Base-by-base conservation (phyloP, 2,113 vertebrate genomes). In the Lynx canadensis region DNA sequence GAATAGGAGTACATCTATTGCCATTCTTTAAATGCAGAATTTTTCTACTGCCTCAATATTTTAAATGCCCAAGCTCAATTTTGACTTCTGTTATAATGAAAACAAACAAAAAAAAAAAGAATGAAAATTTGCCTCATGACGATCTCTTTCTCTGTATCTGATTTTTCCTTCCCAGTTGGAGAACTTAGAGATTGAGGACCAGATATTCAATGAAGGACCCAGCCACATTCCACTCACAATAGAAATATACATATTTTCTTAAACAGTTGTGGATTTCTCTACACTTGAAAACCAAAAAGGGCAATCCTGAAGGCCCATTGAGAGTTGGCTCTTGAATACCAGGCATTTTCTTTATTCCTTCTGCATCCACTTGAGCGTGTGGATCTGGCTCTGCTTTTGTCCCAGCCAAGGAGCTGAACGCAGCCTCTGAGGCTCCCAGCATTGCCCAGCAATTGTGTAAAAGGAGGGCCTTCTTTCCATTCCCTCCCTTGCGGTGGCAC, bases 311-410 rank as follows among this genome's bases (percentile, higher is more conserved):
- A 74, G 55, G 15, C 21, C 48, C 14, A 45, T 15, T 95, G 83
- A 96, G 93, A 83, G 48, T 11, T 18, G 55, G 85, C 18, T 79
- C 29, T 93, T 79, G 90, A 89, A 89, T 41, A 65, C 18, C 66
- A 96, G 89, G 33, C 66, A 73, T 95, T 95, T 90, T 84, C 82
- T 96, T 95, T 89, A 73, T 87, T 91, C 55, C 41, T 65, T 97
- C 63, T 81, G 29, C 21, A 76, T 71, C 63, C 76, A 73, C 90
- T 95, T 60, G 48, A 83, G 60, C 79, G 31, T 81, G 60, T 82
- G 73, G 38, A 45, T 36, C 41, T 88, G 71, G 41, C 55, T 63
- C 29, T 63, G 95, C 83, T 57, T 74, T 91, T 91, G 92, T 94
- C 52, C 45, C 66, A 73, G 60, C 38, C 36, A 36, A 93, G 41